Evolutionary conservation across 1,140 invertebrate genomes (phyloP), one percentile per base, ranked within the genome.

Genomic region (Belonocnema kinseyi): DNA sequence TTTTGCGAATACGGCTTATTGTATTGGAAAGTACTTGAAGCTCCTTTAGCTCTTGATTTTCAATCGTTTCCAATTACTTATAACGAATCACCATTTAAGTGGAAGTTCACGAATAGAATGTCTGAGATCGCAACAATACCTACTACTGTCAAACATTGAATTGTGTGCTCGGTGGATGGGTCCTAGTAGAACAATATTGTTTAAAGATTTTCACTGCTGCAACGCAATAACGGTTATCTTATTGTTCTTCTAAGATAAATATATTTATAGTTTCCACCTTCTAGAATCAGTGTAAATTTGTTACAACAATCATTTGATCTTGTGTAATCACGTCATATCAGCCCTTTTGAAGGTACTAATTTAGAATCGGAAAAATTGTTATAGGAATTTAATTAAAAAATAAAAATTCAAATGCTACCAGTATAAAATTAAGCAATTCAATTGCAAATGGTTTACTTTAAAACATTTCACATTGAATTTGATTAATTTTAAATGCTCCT

Each of bases 51-150:
- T 66, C 16, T n/a, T 66, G 61, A 40, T 66, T 66, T 66, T 21
- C 33, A 46, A 46, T 66, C 61, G 61, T 66, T 66, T 40, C 61
- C 61, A 66, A 66, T 66, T 66, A 66, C 61, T 66, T 66, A 66
- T 66, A 66, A 66, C 61, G 61, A 66, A 66, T 66, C 61, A 66
- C 61, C 61, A 66, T 66, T 66, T 10, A 33, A 66, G 61, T 66
- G 40, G 2, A 66, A 66, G 21, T 10, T 4, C 26, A 66, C 13
- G 61, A 33, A 66, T 40, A 4, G 61, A 66, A 26, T 66, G 26
- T 33, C 21, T 66, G 61, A 66, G 26, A 66, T 66, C 16, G 26
- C 26, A 66, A 26, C 33, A 66, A 66, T 66, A 40, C 33, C 33
- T 66, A 16, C 40, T 66, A 66, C 14, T 66, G 40, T 66, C 61